Evolutionary conservation across 2,113 vertebrate species (phyloP).

Genomic region (Corythornis madagascariensis): DNA sequence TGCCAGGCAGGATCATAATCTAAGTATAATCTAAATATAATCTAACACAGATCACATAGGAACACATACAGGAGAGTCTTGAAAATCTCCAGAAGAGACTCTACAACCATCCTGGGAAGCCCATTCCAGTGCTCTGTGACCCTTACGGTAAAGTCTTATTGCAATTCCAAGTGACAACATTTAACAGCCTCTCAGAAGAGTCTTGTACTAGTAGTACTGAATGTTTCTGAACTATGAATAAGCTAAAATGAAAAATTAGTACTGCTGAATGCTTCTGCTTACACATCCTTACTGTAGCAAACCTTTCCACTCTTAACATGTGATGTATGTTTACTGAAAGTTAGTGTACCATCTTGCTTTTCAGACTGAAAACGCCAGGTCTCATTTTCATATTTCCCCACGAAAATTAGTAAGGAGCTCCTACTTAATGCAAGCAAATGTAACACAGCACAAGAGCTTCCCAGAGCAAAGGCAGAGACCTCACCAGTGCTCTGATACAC

Average conservation of each 20-base stretch:
- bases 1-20: too few relatives aligned
- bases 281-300: neutral
- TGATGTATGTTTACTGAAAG: neutral
- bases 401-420: neutral
- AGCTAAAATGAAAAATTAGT: neutral
- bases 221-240: neutral
- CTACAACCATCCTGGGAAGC: too few relatives aligned
- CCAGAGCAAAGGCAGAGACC: neutral
- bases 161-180: neutral
- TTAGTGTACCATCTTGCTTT: neutral
- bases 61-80: too few relatives aligned
- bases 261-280: neutral
- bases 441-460: neutral
- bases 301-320: neutral
- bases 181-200: neutral
- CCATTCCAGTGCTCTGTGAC: too few relatives aligned
- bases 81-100: too few relatives aligned
- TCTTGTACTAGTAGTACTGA: neutral
- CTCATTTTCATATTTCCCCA: neutral
- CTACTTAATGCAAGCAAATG: neutral
- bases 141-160: neutral
- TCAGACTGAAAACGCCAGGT: neutral
- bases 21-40: too few relatives aligned
- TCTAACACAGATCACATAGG: too few relatives aligned
- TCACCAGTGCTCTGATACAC: fast-evolving